Evolutionary conservation across 2,888 invertebrate species (phyloP).

Genomic region (Tyria jacobaeae): DNA sequence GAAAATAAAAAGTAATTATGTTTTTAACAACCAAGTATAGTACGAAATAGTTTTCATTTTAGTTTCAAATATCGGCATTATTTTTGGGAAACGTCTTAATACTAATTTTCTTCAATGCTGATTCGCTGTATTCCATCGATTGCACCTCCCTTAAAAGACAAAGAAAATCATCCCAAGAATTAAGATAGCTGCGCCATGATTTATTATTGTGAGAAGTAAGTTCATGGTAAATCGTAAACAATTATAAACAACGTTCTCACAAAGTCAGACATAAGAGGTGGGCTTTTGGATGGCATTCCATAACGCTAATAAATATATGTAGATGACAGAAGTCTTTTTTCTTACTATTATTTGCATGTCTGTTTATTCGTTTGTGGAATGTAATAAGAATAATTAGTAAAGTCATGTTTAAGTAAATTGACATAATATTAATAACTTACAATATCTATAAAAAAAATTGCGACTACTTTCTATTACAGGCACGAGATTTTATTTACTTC

Average conservation of each 20-base stretch:
- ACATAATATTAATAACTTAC: too few relatives aligned
- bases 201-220: slow-evolving; percentile 73
- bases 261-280: slow-evolving; percentile 58
- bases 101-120: not conserved
- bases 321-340: not conserved
- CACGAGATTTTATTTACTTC: too few relatives aligned
- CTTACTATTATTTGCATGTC: not conserved
- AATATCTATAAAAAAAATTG: too few relatives aligned
- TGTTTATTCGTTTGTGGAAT: not conserved
- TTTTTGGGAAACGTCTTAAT: too few relatives aligned
- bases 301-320: not conserved
- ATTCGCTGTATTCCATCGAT: slow-evolving; percentile 25
- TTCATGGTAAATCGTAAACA: slow-evolving; percentile 73
- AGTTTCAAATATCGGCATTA: too few relatives aligned
- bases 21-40: too few relatives aligned
- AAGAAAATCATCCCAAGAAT: slow-evolving; percentile 64
- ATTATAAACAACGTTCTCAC: slow-evolving; percentile 69
- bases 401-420: too few relatives aligned
- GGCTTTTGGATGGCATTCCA: not conserved
- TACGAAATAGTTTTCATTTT: too few relatives aligned
- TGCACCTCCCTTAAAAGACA: slow-evolving; percentile 45
- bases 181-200: slow-evolving; percentile 71
- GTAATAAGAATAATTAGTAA: not conserved
- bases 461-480: too few relatives aligned
- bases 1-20: not conserved